Evolutionary conservation across 1,140 invertebrate genomes (phyloP), one percentile per base, ranked within the genome.

Genomic region (Drosophila erecta): DNA sequence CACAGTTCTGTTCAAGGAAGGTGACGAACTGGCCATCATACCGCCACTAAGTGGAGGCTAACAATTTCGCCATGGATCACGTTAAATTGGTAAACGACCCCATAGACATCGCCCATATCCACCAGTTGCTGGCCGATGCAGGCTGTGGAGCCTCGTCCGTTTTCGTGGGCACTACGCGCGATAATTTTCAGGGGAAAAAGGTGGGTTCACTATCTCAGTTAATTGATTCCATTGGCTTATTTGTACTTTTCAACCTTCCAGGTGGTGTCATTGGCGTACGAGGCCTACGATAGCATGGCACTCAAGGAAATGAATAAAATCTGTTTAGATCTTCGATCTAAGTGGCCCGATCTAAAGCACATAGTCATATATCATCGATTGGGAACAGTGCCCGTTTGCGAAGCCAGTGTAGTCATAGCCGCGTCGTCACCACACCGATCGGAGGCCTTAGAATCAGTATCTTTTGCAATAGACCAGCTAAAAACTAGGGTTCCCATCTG

Each of bases 271-370:
- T 93, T 99, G 41, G 96, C 97, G 91, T 99, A 99, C 94, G 98
- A 99, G 94, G 97, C 98, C 0, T 99, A 98, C 93, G 95, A 97
- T 76, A 93, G 95, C 46, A 99, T 99, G 98, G 98, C 97, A 11
- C 72, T 96, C 2, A 97, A 97, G 89, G 94, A 96, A 77, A 95
- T 99, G 94, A 94, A 95, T 62, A 95, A 95, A 72, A 95, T 99
- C 10, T 98, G 97, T 92, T 74, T 93, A 0, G 93, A 96, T 53
- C 94, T 97, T 11, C 93, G 96, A 44, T 84, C 90, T 15, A 94
- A 95, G 85, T 98, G 96, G 96, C 90, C 93, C 1, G 92, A 94
- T 38, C 93, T 98, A n/a, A 93, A 95, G 66, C 94, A 96, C 81
- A 96, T 97, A 72, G 96, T 95, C 40, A 95, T 98, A 53, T 94